phyloP scores from a whole-genome alignment of 2,888 invertebrate genomes.

The Chrysolina oricalcia region DNA sequence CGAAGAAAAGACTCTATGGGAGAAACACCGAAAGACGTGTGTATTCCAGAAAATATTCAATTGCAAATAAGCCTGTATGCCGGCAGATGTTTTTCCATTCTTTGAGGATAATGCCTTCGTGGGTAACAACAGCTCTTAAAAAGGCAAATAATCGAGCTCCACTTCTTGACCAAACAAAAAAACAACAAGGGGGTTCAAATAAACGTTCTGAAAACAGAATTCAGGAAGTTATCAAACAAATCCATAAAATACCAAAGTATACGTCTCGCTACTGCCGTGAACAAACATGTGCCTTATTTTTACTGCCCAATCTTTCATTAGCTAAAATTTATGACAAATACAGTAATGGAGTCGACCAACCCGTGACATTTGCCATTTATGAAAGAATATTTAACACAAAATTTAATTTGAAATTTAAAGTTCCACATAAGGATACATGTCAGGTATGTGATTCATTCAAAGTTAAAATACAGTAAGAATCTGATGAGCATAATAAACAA shows the following conservation, averaged over 20 bases:
- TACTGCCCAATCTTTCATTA: constrained; percentile 17
- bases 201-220: constrained; percentile 28
- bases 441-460: background rate
- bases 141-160: constrained; percentile 7
- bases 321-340: constrained; percentile 21
- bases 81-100: constrained; percentile 14
- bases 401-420: constrained; percentile 27
- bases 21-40: constrained; percentile 25
- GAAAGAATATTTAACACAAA: constrained; percentile 12
- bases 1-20: constrained; percentile 6
- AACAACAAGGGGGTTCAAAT: constrained; percentile 27
- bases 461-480: background rate
- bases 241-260: constrained; percentile 35
- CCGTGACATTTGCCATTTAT: constrained; percentile 15
- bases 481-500: constrained; percentile 1
- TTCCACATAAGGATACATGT: background rate
- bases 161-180: constrained; percentile 24
- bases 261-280: constrained; percentile 26
- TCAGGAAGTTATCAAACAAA: constrained; percentile 26
- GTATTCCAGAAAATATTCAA: constrained; percentile 5
- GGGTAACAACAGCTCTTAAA: constrained; percentile 28
- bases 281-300: background rate
- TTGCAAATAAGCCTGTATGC: constrained; percentile 8
- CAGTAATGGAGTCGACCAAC: constrained; percentile 1
- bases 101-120: too few species aligned